Evolutionary conservation across 2,888 invertebrate genomes (phyloP), one percentile per base, ranked within the genome.

Genomic region (Heteromyza rotundicornis): DNA sequence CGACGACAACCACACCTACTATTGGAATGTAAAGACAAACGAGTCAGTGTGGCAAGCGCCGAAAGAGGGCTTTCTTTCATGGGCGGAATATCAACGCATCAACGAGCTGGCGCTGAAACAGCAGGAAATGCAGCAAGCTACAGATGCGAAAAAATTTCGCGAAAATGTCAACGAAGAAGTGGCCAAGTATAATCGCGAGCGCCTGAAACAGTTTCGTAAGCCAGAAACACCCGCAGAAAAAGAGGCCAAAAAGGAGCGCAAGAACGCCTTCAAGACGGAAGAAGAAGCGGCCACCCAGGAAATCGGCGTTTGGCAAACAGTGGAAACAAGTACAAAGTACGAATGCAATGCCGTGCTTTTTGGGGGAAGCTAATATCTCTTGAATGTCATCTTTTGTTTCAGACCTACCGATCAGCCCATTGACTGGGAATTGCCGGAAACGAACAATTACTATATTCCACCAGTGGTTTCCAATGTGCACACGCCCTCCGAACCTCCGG

Each of bases 1-100:
- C 64, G 89, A 90, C 53, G 90, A 92, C 74, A 93, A 92, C 2
- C 86, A 89, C 70, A 87, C 89, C 1, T 96, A 96, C 79, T 96
- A 91, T 75, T 95, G 94, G 94, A 92, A 96, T 80, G 89, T 88
- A 1, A 86, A 89, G 68, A 94, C 93, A 35, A 91, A 92, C 84
- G 94, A 92, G 83, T 89, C 92, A 0, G 86, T 87, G 1, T 94
- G 92, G 92, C 88, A 90, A 66, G 82, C 88, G 8, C 94, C 95
- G 0, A 84, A 84, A 55, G 79, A 92, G 90, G 91, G 92, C 12
- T 93, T 86, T 76, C 78, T 91, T 59, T 89, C 89, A 19, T 77
- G 91, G 57, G 85, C 84, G 50, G 89, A 92, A 71, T 90, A 92
- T 80, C 86, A 87, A 69, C 82, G 85, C 56, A 82, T 85, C 24